Evolutionary conservation across 2,113 vertebrate genomes (phyloP), one percentile per base, ranked within the genome.

Genomic region (Triplophysa rosa): DNA sequence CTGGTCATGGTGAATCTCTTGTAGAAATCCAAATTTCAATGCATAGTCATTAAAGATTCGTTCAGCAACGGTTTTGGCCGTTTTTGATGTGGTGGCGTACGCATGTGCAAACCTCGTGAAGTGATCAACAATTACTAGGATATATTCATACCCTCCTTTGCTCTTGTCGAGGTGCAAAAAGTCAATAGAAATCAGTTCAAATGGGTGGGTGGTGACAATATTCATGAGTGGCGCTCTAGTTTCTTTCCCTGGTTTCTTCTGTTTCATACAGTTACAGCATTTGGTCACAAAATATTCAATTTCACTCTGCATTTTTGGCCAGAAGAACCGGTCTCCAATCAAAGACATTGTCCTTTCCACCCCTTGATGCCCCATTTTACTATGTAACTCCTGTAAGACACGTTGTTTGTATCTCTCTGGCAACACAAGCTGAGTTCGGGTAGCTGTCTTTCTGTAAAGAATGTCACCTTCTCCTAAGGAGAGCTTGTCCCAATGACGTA

Each of bases 321-420:
- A 78, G 17, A 82, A 82, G n/a, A 82, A 82, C 0, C 73, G 13
- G 2, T 77, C 72, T 26, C n/a, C 2, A 9, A 75, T 29, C 29
- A 81, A 19, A 9, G 21, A 67, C 19, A 52, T 16, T 7, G 24
- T 81, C 0, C 62, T 10, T 4, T 81, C 64, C 26, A 26, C 1
- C 2, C 26, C 26, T 26, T 26, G 26, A 26, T 26, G 26, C 2
- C 26, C 26, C 26, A 26, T 26, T 26, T 26, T 26, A 26, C 26
- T 2, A 26, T 26, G 26, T 26, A 26, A 26, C 26, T 26, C 26
- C 26, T 26, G 26, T 2, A 26, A 26, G 26, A 26, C 26, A 26
- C 26, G 26, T 26, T 1, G 26, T 26, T 26, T 26, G 26, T 26
- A 26, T 26, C 2, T 1, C 2, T 26, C 26, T 26, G 26, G 26